A percentile compares a stretch with the other conserved stretches of the same genome.
These are phyloP conservation scores for Columba janthina DNA, from an alignment of 2,113 vertebrate genomes.

Conservation along the genomic window DNA sequence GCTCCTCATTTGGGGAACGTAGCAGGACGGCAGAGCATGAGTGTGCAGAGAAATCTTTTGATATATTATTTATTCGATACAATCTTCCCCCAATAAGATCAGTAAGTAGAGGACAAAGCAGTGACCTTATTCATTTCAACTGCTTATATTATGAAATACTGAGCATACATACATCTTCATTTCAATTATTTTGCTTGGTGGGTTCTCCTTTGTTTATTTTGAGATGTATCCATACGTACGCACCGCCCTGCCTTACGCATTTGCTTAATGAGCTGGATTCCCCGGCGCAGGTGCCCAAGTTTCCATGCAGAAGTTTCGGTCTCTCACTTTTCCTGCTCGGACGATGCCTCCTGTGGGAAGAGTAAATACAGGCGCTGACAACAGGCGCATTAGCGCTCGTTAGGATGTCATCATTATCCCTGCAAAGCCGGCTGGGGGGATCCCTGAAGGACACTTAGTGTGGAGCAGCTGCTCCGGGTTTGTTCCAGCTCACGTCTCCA, in stretches of 20 bases:
- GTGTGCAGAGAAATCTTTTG: constrained; percentile 2
- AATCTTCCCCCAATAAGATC: constrained; percentile 66
- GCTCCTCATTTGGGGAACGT: background rate
- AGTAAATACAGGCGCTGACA: constrained; percentile 86
- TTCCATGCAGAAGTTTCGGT: constrained; percentile 32
- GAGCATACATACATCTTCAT: background rate
- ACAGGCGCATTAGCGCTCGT: constrained; percentile 83
- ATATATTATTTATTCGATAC: constrained; percentile 75
- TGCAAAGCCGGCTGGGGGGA: constrained; percentile 79
- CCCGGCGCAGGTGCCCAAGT: background rate
- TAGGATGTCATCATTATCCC: constrained; percentile 86
- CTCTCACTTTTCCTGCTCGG: constrained; percentile 53
- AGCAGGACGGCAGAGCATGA: fast-evolving
- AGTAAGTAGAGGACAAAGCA: constrained; percentile 55
- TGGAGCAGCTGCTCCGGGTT: constrained; percentile 83
- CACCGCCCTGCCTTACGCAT: fast-evolving
- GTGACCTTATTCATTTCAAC: constrained; percentile 51
- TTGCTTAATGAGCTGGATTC: fast-evolving
- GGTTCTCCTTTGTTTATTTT: background rate
- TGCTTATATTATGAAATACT: background rate
- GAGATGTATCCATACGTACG: fast-evolving
- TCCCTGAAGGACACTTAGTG: constrained; percentile 86
- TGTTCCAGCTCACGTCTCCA: constrained; percentile 82
- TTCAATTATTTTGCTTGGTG: background rate
- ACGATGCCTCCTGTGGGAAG: constrained; percentile 81